Conservation (phyloP, 2,113 vertebrate species). For the Leptosomus discolor region DNA sequence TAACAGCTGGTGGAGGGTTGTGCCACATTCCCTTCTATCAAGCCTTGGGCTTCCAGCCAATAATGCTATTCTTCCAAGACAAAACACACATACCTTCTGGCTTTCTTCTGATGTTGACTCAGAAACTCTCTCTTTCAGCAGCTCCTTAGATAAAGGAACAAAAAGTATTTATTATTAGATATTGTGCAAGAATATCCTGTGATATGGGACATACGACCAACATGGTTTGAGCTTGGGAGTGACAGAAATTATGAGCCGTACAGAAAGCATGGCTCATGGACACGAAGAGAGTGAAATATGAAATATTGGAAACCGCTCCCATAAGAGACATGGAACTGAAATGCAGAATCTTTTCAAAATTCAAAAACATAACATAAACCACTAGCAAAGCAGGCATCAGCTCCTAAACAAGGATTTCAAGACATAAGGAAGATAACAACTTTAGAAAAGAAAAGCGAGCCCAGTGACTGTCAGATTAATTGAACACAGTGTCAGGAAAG, state of each 20-base stretch:
- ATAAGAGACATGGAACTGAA: not conserved
- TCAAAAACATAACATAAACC: not conserved
- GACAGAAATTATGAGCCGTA: not conserved
- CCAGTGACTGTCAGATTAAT: constrained; percentile 58
- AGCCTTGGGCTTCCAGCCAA: constrained; percentile 1
- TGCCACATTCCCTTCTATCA: not conserved
- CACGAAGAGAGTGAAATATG: not conserved
- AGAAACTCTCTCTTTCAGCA: not conserved
- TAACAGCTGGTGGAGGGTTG: not conserved
- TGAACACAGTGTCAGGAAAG: constrained; percentile 44
- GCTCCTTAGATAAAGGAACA: not conserved
- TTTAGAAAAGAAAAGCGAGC: constrained; percentile 46
- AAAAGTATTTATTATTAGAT: not conserved
- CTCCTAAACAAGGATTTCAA: constrained; percentile 31
- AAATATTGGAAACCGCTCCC: not conserved
- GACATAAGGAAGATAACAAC: constrained; percentile 29
- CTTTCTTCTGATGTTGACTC: not conserved
- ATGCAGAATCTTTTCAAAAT: constrained; percentile 19
- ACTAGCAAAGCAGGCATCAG: not conserved
- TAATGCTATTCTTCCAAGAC: not conserved
- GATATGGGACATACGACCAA: not conserved
- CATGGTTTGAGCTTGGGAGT: not conserved
- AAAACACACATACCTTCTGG: constrained; percentile 17
- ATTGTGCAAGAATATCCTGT: not conserved
- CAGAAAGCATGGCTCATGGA: not conserved